A percentile compares a stretch with the other conserved stretches of the same genome.
phyloP scores from a whole-genome alignment of 1,140 invertebrate species.

The Sarcophaga peregrina region DNA sequence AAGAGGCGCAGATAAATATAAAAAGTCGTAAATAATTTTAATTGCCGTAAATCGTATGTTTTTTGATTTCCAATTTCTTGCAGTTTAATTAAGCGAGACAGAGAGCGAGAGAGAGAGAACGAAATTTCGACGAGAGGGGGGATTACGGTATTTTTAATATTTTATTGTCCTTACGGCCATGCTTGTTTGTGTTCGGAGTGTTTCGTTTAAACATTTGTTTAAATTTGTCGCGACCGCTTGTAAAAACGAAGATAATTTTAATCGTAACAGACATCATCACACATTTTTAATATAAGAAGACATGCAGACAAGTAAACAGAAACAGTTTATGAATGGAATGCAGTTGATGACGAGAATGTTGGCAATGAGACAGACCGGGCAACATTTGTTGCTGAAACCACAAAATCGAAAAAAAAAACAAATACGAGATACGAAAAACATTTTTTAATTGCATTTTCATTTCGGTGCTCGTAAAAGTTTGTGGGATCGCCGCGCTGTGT shows the following conservation, averaged over 20 bases:
- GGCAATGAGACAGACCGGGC: neutral
- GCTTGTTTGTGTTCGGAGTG: neutral
- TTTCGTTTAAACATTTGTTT: neutral
- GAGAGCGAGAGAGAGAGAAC: neutral
- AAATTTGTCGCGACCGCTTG: slow-evolving; percentile 19
- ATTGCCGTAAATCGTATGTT: neutral
- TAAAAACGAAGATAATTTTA: neutral
- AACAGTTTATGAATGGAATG: neutral
- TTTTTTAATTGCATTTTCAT: slow-evolving; percentile 5
- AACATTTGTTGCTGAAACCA: slow-evolving; percentile 24
- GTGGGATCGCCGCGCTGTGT: neutral
- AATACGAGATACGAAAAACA: too few species aligned
- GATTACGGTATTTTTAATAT: too few species aligned
- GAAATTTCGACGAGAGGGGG: neutral
- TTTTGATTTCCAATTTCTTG: neutral
- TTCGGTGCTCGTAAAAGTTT: slow-evolving; percentile 5
- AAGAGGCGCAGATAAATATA: neutral
- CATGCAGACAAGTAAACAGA: too few species aligned
- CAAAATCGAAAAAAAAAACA: neutral
- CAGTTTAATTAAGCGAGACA: neutral
- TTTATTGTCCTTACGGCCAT: too few species aligned
- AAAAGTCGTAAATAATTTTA: neutral
- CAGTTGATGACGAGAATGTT: neutral
- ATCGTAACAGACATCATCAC: neutral
- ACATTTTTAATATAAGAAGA: too few species aligned